These are phyloP conservation scores for Cydia splendana DNA, from an alignment of 1,140 invertebrate species.

Conservation along the genomic window DNA sequence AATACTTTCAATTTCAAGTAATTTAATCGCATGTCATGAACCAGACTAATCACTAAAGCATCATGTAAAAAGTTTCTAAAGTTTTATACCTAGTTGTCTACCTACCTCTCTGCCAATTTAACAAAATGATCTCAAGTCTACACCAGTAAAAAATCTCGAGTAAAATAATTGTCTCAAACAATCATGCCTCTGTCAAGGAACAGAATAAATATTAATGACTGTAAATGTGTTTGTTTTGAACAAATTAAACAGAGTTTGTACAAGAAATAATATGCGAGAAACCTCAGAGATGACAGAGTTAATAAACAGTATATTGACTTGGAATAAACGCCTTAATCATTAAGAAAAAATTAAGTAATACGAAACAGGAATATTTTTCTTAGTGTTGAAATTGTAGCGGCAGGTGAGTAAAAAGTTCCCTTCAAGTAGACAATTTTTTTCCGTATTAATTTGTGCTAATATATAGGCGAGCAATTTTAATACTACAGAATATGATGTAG, in stretches of 20 bases:
- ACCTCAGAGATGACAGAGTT: neutral
- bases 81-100: neutral
- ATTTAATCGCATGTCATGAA: too few relatives aligned
- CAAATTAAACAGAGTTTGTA: constrained; percentile 31
- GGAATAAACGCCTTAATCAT: neutral
- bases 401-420: too few relatives aligned
- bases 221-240: constrained; percentile 32
- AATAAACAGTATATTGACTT: constrained; percentile 4
- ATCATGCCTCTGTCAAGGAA: constrained; percentile 23
- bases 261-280: constrained; percentile 27
- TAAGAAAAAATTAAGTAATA: too few relatives aligned
- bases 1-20: too few relatives aligned
- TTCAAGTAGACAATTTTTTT: too few relatives aligned
- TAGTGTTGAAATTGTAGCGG: too few relatives aligned
- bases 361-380: too few relatives aligned
- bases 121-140: neutral
- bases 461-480: too few relatives aligned
- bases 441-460: too few relatives aligned
- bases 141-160: neutral
- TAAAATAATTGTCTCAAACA: neutral
- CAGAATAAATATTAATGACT: constrained; percentile 30
- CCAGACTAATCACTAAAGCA: too few relatives aligned
- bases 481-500: too few relatives aligned
- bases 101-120: neutral
- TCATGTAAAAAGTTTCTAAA: too few relatives aligned